phyloP scores from a whole-genome alignment of 2,113 vertebrate species.

The Cardinalis cardinalis region DNA sequence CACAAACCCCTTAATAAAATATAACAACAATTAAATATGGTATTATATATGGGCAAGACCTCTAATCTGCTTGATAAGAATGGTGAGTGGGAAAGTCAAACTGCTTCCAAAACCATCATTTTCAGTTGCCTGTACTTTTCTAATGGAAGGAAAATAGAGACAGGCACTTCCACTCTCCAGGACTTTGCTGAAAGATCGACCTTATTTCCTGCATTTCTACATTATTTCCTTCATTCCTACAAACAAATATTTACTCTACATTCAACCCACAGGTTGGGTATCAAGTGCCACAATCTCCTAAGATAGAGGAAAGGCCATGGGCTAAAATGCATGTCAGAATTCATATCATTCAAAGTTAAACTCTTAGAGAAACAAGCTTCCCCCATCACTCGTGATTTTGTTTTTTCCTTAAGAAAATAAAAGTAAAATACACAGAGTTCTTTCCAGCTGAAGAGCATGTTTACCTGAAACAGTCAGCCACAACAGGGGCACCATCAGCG shows the following conservation, averaged over 20 bases:
- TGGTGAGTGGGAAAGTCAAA: background rate
- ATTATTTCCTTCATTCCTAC: background rate
- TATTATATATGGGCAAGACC: background rate
- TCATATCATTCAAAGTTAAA: background rate
- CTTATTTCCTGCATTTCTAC: background rate
- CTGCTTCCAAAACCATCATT: background rate
- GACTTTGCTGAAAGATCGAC: background rate
- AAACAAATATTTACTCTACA: background rate
- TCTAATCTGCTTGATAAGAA: background rate
- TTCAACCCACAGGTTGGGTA: background rate
- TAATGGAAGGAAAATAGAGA: background rate
- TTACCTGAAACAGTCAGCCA: slow-evolving; percentile 54
- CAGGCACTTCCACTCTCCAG: background rate
- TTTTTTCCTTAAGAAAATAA: background rate
- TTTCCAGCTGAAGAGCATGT: background rate
- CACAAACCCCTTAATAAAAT: background rate
- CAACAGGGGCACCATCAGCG: slow-evolving; percentile 42
- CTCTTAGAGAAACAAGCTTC: background rate
- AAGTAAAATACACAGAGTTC: background rate
- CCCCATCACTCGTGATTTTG: no score
- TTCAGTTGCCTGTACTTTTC: background rate
- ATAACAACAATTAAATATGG: background rate
- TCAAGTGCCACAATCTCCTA: background rate
- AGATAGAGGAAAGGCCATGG: background rate
- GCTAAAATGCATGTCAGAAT: background rate